Conservation (phyloP, 2,113 vertebrate genomes). For the Chlorodrepanis virens region DNA sequence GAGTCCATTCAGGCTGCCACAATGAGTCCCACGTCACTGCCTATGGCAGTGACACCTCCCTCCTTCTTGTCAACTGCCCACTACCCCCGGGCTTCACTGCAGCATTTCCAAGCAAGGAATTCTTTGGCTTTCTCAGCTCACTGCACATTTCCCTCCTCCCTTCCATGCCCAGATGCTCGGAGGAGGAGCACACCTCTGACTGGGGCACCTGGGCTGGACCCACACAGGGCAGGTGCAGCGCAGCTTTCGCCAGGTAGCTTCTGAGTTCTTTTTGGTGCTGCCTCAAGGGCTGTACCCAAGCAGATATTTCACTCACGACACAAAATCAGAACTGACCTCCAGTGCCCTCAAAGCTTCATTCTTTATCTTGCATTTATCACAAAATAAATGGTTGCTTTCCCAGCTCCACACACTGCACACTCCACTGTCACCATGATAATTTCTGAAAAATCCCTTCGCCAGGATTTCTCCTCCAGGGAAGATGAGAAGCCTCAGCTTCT, state of each 20-base stretch:
- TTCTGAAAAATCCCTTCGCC: too few relatives aligned
- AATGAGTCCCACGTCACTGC: neutral
- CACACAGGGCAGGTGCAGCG: neutral
- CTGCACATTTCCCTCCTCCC: neutral
- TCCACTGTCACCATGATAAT: too few relatives aligned
- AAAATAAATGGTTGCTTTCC: neutral
- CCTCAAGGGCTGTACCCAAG: neutral
- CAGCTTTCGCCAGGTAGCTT: neutral
- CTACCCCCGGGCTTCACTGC: neutral
- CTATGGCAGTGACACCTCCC: neutral
- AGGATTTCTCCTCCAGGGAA: too few relatives aligned
- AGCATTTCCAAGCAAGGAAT: neutral
- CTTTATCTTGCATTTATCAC: neutral
- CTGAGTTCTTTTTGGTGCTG: neutral
- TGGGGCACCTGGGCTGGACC: neutral
- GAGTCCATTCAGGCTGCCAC: conserved; percentile 7
- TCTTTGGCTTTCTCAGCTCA: neutral
- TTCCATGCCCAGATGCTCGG: neutral
- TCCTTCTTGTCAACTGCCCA: neutral
- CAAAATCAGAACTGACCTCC: neutral
- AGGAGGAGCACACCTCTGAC: neutral
- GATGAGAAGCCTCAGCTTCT: too few relatives aligned
- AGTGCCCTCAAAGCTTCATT: neutral
- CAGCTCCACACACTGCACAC: too few relatives aligned
- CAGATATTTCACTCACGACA: neutral